A percentile compares a stretch with the other conserved stretches of the same genome.
These are phyloP conservation scores for Microplitis deprimator DNA, from an alignment of 2,888 invertebrate species.

Conservation along the genomic window DNA sequence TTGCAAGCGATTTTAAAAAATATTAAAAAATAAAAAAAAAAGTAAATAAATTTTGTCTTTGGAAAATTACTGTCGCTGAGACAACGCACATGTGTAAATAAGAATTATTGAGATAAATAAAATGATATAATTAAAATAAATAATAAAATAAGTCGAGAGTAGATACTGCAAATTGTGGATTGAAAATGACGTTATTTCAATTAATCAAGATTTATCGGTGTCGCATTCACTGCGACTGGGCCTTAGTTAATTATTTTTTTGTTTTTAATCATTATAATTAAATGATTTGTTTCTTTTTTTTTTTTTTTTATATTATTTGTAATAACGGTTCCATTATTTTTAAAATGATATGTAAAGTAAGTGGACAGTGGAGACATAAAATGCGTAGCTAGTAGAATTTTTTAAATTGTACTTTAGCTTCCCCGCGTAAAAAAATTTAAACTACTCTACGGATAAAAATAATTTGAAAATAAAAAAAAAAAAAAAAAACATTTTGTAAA, in stretches of 20 bases:
- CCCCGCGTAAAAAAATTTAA: conserved; percentile 44
- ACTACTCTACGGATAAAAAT: not conserved
- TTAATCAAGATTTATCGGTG: conserved; percentile 46
- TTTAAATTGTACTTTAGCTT: conserved; percentile 47
- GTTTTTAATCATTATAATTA: conserved; percentile 33
- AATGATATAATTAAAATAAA: conserved; percentile 22
- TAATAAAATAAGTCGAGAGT: conserved; percentile 28
- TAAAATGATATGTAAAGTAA: conserved; percentile 24
- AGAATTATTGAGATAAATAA: conserved; percentile 38
- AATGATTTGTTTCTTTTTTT: conserved; percentile 26
- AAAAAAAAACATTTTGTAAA: not conserved
- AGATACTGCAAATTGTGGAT: conserved; percentile 25
- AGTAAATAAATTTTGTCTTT: conserved; percentile 19
- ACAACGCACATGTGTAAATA: conserved; percentile 45
- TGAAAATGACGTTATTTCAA: conserved; percentile 31
- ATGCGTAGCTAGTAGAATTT: conserved; percentile 47
- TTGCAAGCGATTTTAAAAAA: conserved; percentile 35
- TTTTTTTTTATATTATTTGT: conserved; percentile 48
- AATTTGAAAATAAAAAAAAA: not conserved
- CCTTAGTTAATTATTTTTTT: conserved; percentile 50
- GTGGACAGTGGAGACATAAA: conserved; percentile 8
- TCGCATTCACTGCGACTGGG: conserved; percentile 46
- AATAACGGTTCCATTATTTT: conserved; percentile 52
- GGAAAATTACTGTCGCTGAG: conserved; percentile 24
- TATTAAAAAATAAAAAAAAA: conserved; percentile 21